Evolutionary conservation across 1,140 invertebrate genomes (phyloP).

Genomic region (Phortica variegata): DNA sequence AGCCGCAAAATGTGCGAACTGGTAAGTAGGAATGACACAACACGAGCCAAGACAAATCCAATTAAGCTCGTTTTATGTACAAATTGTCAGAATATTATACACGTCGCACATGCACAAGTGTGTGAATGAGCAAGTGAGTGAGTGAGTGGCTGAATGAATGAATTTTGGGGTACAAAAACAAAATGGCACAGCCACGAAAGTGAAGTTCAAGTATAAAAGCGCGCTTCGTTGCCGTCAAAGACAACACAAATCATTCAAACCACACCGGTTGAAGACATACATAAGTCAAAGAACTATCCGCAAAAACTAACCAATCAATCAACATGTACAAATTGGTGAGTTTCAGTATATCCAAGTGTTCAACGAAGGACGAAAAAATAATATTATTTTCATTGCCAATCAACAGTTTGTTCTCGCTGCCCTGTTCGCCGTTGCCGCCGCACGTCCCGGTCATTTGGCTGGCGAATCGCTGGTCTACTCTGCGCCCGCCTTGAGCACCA

Average conservation of each 20-base stretch:
- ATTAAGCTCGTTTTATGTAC: no score
- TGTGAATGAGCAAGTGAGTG: constrained; percentile 8
- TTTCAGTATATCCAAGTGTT: no score
- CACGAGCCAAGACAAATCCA: no score
- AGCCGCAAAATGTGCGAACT: constrained; percentile 6
- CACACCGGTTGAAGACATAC: not conserved
- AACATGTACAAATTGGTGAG: constrained; percentile 59
- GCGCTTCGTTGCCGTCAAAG: constrained; percentile 20
- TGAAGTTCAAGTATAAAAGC: constrained; percentile 52
- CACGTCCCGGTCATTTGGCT: constrained; percentile 57
- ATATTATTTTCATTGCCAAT: not conserved
- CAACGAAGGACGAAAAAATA: not conserved
- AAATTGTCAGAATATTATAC: no score
- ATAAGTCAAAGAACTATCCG: constrained; percentile 32
- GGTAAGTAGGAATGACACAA: no score
- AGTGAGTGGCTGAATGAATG: no score
- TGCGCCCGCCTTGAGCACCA: constrained; percentile 20
- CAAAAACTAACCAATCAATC: constrained; percentile 19
- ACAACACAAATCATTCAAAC: constrained; percentile 19
- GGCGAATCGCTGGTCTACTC: constrained; percentile 36
- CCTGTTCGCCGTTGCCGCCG: constrained; percentile 61
- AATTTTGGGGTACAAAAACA: no score
- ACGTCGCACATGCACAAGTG: no score
- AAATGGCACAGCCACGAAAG: constrained; percentile 12
- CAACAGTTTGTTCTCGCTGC: constrained; percentile 62